Evolutionary conservation across 1,140 invertebrate genomes (phyloP), one percentile per base, ranked within the genome.

Genomic region (Pissodes strobi): DNA sequence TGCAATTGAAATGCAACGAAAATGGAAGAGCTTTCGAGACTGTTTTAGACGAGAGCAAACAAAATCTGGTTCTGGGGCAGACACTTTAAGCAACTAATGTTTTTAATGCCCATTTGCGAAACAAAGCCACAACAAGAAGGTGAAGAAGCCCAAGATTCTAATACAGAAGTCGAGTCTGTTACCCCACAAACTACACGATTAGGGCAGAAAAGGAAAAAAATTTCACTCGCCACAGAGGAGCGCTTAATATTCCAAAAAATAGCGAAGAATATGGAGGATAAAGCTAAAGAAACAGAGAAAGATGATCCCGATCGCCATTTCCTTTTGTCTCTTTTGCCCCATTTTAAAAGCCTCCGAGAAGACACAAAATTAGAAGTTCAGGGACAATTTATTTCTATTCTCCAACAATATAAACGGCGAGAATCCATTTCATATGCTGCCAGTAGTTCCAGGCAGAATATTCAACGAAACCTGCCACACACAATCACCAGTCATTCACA

Each of bases 371-470:
- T 46, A 8, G 43, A 46, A 18, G 43, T 46, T 46, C 43, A 46
- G 17, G 17, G 5, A 8, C n/a, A 46, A n/a, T 46, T 46, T 23
- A 18, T 46, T 18, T 19, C 12, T 18, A 21, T 18, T 21, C 8
- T 46, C 4, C 13, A 10, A 46, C 13, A 46, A 2, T 18, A 1
- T 6, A 5, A 18, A 21, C 5, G 43, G 21, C 43, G 3, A 21
- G 18, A 13, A 34, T 8, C 30, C 6, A 8, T 34, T 34, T 17
- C 39, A 17, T 41, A 41, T n/a, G n/a, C n/a, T 17, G 39, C 39
- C 39, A 41, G 39, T 17, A 41, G 39, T 41, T 41, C 39, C 39
- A 41, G 39, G 4, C 39, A 41, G 39, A 41, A 41, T 41, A n/a
- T 41, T n/a, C 10, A 41, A n/a, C 10, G 39, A 41, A 41, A 41